phyloP scores from a whole-genome alignment of 2,797 vertebrate species.

The Coregonus suidteri region DNA sequence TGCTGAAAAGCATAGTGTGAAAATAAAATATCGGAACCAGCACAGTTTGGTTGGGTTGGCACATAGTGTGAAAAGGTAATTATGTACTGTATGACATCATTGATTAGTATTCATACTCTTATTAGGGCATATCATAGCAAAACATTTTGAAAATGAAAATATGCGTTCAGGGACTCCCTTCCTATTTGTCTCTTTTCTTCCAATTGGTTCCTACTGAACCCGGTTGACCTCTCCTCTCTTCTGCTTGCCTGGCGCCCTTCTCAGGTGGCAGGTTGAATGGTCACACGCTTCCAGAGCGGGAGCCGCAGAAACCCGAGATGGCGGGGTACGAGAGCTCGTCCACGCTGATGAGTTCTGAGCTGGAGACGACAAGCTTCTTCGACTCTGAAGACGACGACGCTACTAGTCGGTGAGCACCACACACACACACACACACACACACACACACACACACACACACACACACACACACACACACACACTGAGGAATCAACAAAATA shows the following conservation, averaged over 20 bases:
- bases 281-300: slow-evolving; percentile 79
- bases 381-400: slow-evolving; percentile 93
- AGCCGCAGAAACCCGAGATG: slow-evolving; percentile 69
- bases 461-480: too few species aligned
- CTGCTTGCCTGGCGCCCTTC: slow-evolving; percentile 25
- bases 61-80: neutral
- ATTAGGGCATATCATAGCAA: neutral
- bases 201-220: neutral
- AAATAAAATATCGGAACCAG: too few species aligned
- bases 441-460: too few species aligned
- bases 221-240: neutral
- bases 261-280: slow-evolving; percentile 83
- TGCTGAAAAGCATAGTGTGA: too few species aligned
- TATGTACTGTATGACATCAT: neutral
- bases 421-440: too few species aligned
- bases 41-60: too few species aligned
- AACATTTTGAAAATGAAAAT: neutral
- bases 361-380: slow-evolving; percentile 94
- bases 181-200: neutral
- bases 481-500: too few species aligned
- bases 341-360: slow-evolving; percentile 90
- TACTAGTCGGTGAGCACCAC: slow-evolving; percentile 82
- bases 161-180: too few species aligned
- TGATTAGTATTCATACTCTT: neutral
- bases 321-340: slow-evolving; percentile 86